Evolutionary conservation across 2,113 vertebrate species (phyloP), one percentile per base, ranked within the genome.

Genomic region (Hiodon alosoides): DNA sequence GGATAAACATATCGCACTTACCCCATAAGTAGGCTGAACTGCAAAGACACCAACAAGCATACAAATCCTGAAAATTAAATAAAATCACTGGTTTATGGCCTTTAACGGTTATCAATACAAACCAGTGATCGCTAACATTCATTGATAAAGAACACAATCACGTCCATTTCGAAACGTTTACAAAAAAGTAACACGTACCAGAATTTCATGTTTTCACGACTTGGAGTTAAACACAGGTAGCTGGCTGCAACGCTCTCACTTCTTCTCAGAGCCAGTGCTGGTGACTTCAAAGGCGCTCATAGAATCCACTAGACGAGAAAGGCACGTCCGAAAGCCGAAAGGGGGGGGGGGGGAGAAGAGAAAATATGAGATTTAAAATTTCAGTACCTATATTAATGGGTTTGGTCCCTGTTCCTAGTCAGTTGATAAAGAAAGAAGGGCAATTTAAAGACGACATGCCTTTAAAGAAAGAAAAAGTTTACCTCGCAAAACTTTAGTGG

Each of bases 401-500:
- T 73, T 8, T 53, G 7, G 14, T 47, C 31, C 55, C 10, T n/a
- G 54, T 55, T 47, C 51, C 51, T 51, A 55, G 10, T 47, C 51
- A 55, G 68, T 14, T 69, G 68, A 54, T 55, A 73, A 69, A 31
- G 47, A 17, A 47, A 16, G 17, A 3, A 74, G 46, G 57, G 46
- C 47, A 11, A 59, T 72, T 62, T 31, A 11, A 6, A 66, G 11
- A 51, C 61, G 8, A 52, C n/a, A 9, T 73, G 72, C 60, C 4
- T 64, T 54, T 46, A n/a, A 55, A 67, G 14, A 9, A 14, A 55
- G 66, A 80, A 74, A 77, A 53, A 67, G 58, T 76, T 61, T 47
- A 81, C 91, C 89, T 92, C 85, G 90, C 89, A 83, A 85, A 89
- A 83, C 81, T 82, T 68, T 80, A 64, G 86, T 76, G 79, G 70